Percentiles rank a stretch among this genome's conserved stretches.
phyloP scores from a whole-genome alignment of 1,140 invertebrate species.

The Drosophila subobscura region DNA sequence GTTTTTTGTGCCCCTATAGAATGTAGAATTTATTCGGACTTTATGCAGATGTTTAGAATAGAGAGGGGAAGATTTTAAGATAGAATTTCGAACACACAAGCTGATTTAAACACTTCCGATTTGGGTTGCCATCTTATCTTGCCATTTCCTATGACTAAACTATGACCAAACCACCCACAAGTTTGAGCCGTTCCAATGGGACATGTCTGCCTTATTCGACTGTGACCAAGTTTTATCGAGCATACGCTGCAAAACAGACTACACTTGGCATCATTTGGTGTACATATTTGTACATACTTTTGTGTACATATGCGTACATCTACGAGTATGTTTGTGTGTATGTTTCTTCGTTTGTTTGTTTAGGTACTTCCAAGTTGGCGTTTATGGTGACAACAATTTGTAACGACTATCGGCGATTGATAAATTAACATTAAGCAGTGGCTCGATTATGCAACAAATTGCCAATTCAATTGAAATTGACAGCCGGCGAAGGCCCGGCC shows the following conservation, averaged over 20 bases:
- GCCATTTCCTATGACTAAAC: too few species aligned
- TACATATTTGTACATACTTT: not conserved
- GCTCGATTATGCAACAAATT: constrained; percentile 80
- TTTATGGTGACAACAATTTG: constrained; percentile 76
- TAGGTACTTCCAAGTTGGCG: constrained; percentile 33
- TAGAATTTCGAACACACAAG: not conserved
- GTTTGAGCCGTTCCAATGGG: too few species aligned
- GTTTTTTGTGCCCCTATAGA: not conserved
- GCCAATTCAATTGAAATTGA: constrained; percentile 78
- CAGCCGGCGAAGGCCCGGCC: constrained; percentile 49
- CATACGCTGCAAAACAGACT: constrained; percentile 18
- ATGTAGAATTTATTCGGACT: not conserved
- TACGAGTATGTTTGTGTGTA: constrained; percentile 5
- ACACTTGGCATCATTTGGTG: constrained; percentile 16
- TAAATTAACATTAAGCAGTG: constrained; percentile 79
- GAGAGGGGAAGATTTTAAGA: too few species aligned
- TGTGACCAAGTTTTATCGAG: constrained; percentile 3
- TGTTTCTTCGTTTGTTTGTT: constrained; percentile 17
- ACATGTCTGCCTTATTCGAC: too few species aligned
- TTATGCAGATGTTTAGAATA: not conserved
- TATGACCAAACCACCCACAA: too few species aligned
- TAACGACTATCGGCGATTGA: constrained; percentile 75
- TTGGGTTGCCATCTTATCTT: too few species aligned
- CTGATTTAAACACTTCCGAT: not conserved
- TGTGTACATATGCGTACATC: constrained; percentile 3